phyloP scores from a whole-genome alignment of 1,140 invertebrate species.

The Dysdera silvatica region DNA sequence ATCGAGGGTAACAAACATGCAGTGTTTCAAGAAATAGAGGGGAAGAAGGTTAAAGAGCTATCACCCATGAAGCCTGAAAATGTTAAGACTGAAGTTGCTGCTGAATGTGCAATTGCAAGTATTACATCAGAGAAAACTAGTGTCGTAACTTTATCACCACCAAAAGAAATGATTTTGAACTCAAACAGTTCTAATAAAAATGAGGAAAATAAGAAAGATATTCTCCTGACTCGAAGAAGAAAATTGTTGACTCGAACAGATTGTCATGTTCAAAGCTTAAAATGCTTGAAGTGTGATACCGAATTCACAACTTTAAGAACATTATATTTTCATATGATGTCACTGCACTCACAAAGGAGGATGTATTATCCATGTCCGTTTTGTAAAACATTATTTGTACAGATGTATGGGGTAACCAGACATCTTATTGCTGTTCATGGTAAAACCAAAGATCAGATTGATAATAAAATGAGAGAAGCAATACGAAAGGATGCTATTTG shows the following conservation, averaged over 20 bases:
- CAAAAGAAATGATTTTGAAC: too few species aligned
- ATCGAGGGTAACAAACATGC: slow-evolving; percentile 18
- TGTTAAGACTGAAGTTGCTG: slow-evolving; percentile 1
- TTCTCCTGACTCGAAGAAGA: slow-evolving; percentile 17
- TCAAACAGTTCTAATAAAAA: too few species aligned
- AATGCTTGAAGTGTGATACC: slow-evolving; percentile 36
- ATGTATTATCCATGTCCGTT: slow-evolving; percentile 42
- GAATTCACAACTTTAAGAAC: slow-evolving; percentile 37
- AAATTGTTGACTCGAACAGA: slow-evolving; percentile 10
- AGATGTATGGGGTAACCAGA: slow-evolving; percentile 40
- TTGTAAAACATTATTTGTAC: slow-evolving; percentile 40
- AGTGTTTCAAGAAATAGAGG: slow-evolving; percentile 8
- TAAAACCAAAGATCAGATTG: slow-evolving; percentile 39
- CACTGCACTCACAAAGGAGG: slow-evolving; percentile 37
- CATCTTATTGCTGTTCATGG: slow-evolving; percentile 42
- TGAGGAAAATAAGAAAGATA: slow-evolving; percentile 2
- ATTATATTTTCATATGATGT: slow-evolving; percentile 41
- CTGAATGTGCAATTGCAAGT: too few species aligned
- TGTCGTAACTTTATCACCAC: too few species aligned
- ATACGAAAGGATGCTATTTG: slow-evolving; percentile 32
- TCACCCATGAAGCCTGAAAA: neutral
- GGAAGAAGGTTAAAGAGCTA: neutral
- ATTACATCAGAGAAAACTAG: too few species aligned
- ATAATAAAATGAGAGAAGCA: slow-evolving; percentile 36
- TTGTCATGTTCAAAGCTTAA: slow-evolving; percentile 27